These are phyloP conservation scores for Castor canadensis DNA, from an alignment of 2,113 vertebrate genomes.

Conservation along the genomic window DNA sequence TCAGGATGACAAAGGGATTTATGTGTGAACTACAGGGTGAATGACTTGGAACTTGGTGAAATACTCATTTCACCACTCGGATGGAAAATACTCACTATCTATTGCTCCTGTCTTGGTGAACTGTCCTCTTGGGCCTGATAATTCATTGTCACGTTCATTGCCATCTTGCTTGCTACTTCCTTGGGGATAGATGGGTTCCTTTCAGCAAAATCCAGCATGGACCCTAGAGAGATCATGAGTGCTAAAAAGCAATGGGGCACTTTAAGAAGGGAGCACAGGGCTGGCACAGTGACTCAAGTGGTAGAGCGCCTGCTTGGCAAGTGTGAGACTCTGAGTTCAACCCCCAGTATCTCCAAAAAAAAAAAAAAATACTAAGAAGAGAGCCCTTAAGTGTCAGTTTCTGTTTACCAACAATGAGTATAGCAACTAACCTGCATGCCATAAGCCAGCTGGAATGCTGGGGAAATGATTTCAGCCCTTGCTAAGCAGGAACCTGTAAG, in stretches of 20 bases:
- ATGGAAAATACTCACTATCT: no score
- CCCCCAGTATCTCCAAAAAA: no score
- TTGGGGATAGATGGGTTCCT: background rate
- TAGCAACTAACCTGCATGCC: background rate
- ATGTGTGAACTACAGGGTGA: background rate
- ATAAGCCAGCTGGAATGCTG: background rate
- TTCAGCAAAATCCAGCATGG: background rate
- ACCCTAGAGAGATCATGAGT: background rate
- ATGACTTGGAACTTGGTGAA: background rate
- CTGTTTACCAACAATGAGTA: background rate
- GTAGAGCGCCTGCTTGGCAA: no score
- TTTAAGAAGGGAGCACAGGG: background rate
- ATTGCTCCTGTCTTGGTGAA: no score
- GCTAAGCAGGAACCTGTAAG: background rate
- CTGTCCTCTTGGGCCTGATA: background rate
- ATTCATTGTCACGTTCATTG: accelerated
- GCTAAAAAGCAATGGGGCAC: background rate
- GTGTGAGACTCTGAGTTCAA: no score
- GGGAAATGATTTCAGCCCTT: background rate
- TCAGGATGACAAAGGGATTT: background rate
- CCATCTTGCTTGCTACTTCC: background rate
- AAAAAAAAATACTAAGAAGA: no score
- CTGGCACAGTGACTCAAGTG: no score
- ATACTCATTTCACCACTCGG: background rate
- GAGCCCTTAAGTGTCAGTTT: no score